A percentile compares a stretch with the other conserved stretches of the same genome.
These are phyloP conservation scores for Nemoura dubitans DNA, from an alignment of 2,888 invertebrate species.

Conservation along the genomic window DNA sequence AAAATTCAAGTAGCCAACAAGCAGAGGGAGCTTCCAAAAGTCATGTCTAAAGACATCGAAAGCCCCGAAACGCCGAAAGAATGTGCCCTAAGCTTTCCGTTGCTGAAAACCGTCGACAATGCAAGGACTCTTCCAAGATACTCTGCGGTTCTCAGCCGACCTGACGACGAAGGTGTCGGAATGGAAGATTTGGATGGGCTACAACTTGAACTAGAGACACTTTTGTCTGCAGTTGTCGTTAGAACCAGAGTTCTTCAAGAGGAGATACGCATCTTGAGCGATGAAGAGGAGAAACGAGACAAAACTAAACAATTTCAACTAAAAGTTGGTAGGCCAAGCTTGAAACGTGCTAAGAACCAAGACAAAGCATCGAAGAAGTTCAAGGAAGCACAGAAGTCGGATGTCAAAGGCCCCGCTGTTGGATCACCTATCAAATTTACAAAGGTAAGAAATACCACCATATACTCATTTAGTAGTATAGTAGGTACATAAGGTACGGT, in stretches of 20 bases:
- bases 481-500: too few relatives aligned
- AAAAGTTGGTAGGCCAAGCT: constrained; percentile 24
- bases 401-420: constrained; percentile 52
- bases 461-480: too few relatives aligned
- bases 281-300: constrained; percentile 60
- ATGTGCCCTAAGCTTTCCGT: constrained; percentile 62
- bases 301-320: constrained; percentile 64
- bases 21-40: constrained; percentile 45
- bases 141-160: constrained; percentile 66
- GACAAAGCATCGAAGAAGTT: constrained; percentile 68
- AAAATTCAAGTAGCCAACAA: constrained; percentile 23
- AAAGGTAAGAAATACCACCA: too few relatives aligned
- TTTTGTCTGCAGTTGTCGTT: constrained; percentile 84
- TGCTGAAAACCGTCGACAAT: constrained; percentile 76
- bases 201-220: constrained; percentile 86
- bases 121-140: constrained; percentile 73
- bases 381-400: constrained; percentile 60
- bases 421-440: constrained; percentile 57
- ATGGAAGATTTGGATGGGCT: constrained; percentile 90
- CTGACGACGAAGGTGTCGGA: constrained; percentile 78
- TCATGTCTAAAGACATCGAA: constrained; percentile 35
- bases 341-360: constrained; percentile 60
- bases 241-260: constrained; percentile 76
- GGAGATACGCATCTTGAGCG: constrained; percentile 55
- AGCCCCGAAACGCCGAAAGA: constrained; percentile 45